Base-by-base conservation (phyloP, 2,113 vertebrate species). In the Calcarius ornatus region DNA sequence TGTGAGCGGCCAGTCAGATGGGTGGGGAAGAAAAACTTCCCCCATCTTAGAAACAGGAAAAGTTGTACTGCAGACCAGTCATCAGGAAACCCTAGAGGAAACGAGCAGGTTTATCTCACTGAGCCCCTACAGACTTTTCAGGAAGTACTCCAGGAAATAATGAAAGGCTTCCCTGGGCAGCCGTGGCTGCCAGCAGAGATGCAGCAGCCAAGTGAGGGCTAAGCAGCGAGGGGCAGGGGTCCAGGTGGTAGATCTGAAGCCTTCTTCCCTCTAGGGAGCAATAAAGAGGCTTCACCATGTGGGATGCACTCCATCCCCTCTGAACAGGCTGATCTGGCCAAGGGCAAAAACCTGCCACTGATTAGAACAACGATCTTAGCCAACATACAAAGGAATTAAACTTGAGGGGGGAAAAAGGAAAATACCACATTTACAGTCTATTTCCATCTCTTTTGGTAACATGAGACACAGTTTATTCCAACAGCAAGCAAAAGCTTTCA, bases 61-160 rank as follows among this genome's bases (percentile, higher is more conserved):
- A 71, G 51, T 53, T 79, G 50, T 78, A 13, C 40, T 54, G 70
- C 21, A 82, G 66, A 81, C 5, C 54, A 79, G 83, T 50, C 88
- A 90, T 91, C 92, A 92, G 94, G 94, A 97, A 96, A 92, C 81
- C 28, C 65, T 81, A 73, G 65, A 84, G 95, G 92, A 96, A 96
- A 89, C 0, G 2, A 94, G 78, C 56, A 85, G 91, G 86, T 94
- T 94, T 94, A 91, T 92, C 88, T 88, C 81, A 75, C 3, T n/a
- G 42, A 92, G 81, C 53, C 95, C 93, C 94, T 83, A 5, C 78
- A 90, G 94, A 80, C 92, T 93, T 65, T 19, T 93, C 92, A 94
- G 88, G 91, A 95, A 94, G 87, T 56, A 91, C 45, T 95, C 89
- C 91, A 95, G 95, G 96, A 97, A 97, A 91, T 47, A 95, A 91